A percentile compares a stretch with the other conserved stretches of the same genome.
These are phyloP conservation scores for Amiota mariae DNA, from an alignment of 2,888 invertebrate genomes.

Conservation along the genomic window DNA sequence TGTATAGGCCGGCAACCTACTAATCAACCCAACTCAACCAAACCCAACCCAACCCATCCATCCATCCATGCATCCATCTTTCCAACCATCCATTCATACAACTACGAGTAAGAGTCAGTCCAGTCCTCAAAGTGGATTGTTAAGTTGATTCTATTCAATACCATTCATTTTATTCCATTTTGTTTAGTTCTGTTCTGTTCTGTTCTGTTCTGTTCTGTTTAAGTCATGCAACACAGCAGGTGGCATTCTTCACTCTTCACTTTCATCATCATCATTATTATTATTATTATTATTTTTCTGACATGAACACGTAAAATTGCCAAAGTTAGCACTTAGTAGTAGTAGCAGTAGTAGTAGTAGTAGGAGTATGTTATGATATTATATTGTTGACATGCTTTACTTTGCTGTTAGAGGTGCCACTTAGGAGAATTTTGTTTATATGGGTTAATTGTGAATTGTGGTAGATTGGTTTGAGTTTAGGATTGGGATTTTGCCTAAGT, in stretches of 20 bases:
- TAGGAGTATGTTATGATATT: background rate
- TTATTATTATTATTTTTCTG: constrained; percentile 20
- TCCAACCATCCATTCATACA: too few species aligned
- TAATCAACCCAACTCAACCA: too few species aligned
- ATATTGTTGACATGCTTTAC: background rate
- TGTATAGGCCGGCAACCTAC: too few species aligned
- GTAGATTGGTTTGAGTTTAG: background rate
- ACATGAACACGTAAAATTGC: constrained; percentile 20
- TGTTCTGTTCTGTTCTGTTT: background rate
- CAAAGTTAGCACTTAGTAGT: background rate
- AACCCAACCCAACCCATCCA: too few species aligned
- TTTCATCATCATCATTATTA: background rate
- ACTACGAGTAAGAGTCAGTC: too few species aligned
- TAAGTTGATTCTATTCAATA: too few species aligned
- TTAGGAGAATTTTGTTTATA: background rate
- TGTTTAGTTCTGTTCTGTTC: background rate
- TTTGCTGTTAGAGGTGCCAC: background rate
- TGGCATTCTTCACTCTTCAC: background rate
- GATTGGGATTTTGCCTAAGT: too few species aligned
- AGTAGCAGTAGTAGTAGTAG: background rate
- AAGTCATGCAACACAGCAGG: constrained; percentile 12
- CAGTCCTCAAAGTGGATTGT: too few species aligned
- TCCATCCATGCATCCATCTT: too few species aligned
- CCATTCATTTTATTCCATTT: too few species aligned
- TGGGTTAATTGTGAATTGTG: constrained; percentile 12